phyloP scores from a whole-genome alignment of 2,888 invertebrate species.

The Cephus nigrinus region DNA sequence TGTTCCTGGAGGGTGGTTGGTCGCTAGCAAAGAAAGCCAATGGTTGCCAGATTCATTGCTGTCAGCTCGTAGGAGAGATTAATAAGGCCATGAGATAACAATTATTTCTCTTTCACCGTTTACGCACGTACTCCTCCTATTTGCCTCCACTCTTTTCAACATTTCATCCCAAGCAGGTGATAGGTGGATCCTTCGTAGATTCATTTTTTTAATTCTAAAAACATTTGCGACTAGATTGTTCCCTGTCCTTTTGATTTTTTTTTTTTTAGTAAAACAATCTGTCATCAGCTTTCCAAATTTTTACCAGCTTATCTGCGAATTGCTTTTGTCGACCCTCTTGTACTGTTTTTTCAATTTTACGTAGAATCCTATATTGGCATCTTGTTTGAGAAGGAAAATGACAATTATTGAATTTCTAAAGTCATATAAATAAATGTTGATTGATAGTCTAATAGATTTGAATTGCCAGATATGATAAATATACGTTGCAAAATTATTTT shows the following conservation, averaged over 20 bases:
- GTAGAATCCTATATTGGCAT: too few species aligned
- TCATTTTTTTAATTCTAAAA: background rate
- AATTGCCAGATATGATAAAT: too few species aligned
- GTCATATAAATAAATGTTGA: too few species aligned
- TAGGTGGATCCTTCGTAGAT: background rate
- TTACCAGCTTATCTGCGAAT: too few species aligned
- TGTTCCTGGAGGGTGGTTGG: conserved; percentile 30
- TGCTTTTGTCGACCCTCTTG: too few species aligned
- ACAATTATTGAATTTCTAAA: too few species aligned
- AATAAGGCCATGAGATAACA: background rate
- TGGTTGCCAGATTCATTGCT: background rate
- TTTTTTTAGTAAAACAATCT: background rate
- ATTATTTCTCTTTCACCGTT: background rate
- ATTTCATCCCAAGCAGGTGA: background rate
- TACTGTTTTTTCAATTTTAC: too few species aligned
- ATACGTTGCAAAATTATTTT: background rate
- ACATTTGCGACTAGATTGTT: background rate
- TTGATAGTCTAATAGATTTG: too few species aligned
- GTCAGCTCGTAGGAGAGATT: background rate
- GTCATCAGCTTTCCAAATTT: too few species aligned
- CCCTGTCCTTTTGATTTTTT: too few species aligned
- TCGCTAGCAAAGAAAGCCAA: background rate
- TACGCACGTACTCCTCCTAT: background rate
- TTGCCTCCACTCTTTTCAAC: background rate
- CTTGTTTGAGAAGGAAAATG: too few species aligned